Percentiles rank a stretch among this genome's conserved stretches.
Evolutionary conservation across 2,113 vertebrate genomes (phyloP).

Genomic region (Turdus rufiventris): DNA sequence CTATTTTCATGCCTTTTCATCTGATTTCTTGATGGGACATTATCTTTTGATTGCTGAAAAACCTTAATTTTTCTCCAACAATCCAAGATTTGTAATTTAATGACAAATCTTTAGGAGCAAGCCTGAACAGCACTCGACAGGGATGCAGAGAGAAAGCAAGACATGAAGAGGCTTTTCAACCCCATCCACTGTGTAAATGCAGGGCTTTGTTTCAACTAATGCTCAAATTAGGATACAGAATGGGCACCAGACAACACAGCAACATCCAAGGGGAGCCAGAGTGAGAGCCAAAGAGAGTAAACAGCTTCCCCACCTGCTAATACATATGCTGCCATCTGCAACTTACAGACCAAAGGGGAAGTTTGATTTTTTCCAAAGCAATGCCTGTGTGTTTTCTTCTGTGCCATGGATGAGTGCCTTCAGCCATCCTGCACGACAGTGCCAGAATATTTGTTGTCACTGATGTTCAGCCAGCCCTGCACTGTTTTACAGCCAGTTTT

Average conservation of each 20-base stretch:
- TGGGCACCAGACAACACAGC: neutral
- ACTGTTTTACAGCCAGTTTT: neutral
- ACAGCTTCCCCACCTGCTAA: conserved; percentile 22
- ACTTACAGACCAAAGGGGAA: neutral
- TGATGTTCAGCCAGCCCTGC: neutral
- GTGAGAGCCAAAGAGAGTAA: neutral
- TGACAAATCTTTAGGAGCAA: neutral
- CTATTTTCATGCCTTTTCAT: neutral
- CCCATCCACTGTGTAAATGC: neutral
- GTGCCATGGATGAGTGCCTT: neutral
- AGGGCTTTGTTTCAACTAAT: neutral
- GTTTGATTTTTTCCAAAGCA: conserved; percentile 10
- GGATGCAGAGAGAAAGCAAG: neutral
- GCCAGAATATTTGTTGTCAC: conserved; percentile 21
- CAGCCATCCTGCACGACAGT: neutral
- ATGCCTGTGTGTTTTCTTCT: neutral
- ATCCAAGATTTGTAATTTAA: neutral
- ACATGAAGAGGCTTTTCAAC: neutral
- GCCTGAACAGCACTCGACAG: neutral
- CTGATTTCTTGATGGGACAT: neutral
- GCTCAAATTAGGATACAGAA: neutral
- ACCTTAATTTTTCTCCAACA: neutral
- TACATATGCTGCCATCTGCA: conserved; percentile 20
- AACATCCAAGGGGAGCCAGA: neutral
- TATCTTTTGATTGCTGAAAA: neutral